phyloP scores from a whole-genome alignment of 2,797 vertebrate species.

The Megalops cyprinoides region DNA sequence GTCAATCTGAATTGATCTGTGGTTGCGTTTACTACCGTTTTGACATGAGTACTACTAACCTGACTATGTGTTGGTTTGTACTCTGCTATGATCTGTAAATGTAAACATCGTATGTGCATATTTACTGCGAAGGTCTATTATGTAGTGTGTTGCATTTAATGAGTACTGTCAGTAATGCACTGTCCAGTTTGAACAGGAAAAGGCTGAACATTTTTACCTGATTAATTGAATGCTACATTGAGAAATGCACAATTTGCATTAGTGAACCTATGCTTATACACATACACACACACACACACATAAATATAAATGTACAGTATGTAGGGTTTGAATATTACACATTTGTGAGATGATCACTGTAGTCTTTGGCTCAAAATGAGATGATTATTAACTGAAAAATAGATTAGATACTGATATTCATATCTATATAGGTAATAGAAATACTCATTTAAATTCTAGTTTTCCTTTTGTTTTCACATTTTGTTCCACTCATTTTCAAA shows the following conservation, averaged over 20 bases:
- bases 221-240: slow-evolving; percentile 63
- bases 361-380: slow-evolving; percentile 47
- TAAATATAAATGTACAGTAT: not conserved
- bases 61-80: not conserved
- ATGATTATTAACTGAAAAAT: slow-evolving; percentile 16
- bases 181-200: slow-evolving; percentile 29
- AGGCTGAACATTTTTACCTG: slow-evolving; percentile 21
- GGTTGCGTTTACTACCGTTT: not conserved
- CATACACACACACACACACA: slow-evolving; percentile 11
- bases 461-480: not conserved
- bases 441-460: not conserved
- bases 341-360: slow-evolving; percentile 33
- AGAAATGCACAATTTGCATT: slow-evolving; percentile 50
- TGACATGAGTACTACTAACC: not conserved
- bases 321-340: not conserved
- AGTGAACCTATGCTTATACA: slow-evolving; percentile 34
- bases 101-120: not conserved
- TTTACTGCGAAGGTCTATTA: slow-evolving; percentile 6
- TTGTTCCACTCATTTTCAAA: slow-evolving; percentile 3
- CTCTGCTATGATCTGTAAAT: too few species aligned
- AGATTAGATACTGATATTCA: slow-evolving; percentile 1
- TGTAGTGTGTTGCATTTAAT: not conserved
- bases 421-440: not conserved
- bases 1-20: slow-evolving; percentile 11
- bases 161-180: slow-evolving; percentile 13